Base-by-base conservation (phyloP, 2,888 invertebrate species). In the Drosophila recens region DNA sequence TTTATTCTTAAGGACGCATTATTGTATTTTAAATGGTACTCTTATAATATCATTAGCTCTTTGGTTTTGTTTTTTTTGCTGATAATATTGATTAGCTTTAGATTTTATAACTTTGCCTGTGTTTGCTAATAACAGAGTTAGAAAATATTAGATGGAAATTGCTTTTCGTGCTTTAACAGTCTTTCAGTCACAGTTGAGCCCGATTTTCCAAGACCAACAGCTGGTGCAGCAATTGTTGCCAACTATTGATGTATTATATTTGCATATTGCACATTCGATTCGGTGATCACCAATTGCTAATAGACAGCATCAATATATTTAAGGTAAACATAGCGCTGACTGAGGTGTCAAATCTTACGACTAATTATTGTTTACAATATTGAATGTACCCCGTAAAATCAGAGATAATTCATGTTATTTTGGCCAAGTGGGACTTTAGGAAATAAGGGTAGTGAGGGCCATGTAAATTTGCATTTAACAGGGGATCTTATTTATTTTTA, bases 131-230 rank as follows among this genome's bases (percentile, higher is more conserved):
- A 1, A 30, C 17, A 63, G 63, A 40, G 33, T 43, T 34, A 42
- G 9, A 15, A 57, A 45, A 52, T 70, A 64, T 71, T 58, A 67
- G 49, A 66, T 74, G 67, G 72, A 72, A 79, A 85, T 82, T 79
- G 67, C 64, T 57, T 81, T 69, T 71, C 62, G 56, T 54, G 66
- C 54, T 49, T 48, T 51, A 13, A 56, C 65, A 71, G 66, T 56
- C 68, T 74, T 84, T 84, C 65, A 75, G 51, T 30, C 23, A 49
- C 57, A 62, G 70, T 53, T 52, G 57, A 72, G 58, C 42, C 20
- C 15, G 23, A 20, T 56, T 67, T 53, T 49, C 23, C 51, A 70
- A 48, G 51, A 61, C 34, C 59, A 80, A 76, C 72, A 82, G 66
- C 68, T 69, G 67, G 27, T 48, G 11, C 56, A 42, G 6, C 27